Evolutionary conservation across 2,113 vertebrate genomes (phyloP).

Genomic region (Brienomyrus longianalis): DNA sequence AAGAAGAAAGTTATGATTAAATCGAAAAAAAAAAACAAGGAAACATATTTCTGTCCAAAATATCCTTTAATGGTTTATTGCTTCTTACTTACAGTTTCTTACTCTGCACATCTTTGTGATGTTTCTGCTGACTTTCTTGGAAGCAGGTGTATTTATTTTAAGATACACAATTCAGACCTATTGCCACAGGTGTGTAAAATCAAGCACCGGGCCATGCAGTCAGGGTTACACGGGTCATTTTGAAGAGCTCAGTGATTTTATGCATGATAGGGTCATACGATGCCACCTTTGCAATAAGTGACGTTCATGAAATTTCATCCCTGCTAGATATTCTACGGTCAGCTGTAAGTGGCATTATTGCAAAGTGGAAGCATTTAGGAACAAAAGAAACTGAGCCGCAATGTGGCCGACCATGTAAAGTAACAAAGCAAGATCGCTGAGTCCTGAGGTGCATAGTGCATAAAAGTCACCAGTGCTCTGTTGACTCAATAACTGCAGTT

Average conservation of each 20-base stretch:
- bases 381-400: background rate
- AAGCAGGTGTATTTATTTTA: background rate
- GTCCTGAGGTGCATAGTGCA: background rate
- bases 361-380: background rate
- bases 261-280: background rate
- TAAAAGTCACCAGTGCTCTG: background rate
- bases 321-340: background rate
- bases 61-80: background rate
- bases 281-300: background rate
- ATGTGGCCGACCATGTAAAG: background rate
- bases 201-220: background rate
- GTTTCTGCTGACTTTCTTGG: background rate
- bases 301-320: background rate
- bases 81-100: background rate
- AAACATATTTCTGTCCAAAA: background rate
- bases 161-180: background rate
- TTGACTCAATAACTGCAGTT: background rate
- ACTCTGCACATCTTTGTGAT: background rate
- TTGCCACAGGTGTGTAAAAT: background rate
- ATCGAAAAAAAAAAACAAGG: background rate
- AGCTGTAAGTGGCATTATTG: background rate
- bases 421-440: background rate
- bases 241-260: background rate
- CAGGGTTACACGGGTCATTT: background rate
- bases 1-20: background rate